Base-by-base conservation (phyloP, 2,797 vertebrate genomes). In the Carcharodon carcharias region DNA sequence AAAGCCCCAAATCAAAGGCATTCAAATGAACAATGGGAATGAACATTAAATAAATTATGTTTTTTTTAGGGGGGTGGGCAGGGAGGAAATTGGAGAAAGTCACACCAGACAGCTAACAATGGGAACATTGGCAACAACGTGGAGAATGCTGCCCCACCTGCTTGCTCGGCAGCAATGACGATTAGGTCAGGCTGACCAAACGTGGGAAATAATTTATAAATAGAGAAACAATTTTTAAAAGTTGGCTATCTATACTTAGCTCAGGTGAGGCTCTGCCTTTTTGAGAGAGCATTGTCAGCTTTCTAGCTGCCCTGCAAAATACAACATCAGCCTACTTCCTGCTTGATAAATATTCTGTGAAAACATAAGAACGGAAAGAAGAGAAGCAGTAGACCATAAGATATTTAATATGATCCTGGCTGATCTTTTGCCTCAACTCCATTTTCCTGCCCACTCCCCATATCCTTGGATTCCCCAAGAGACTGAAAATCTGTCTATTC, bases 201-300 rank as follows among this genome's bases (percentile, higher is more conserved):
- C 61, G 45, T 65, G 63, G 61, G 63, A 93, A 93, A 93, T 93
- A 93, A 93, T 93, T 93, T 93, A 93, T 92, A 63, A 92, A 92
- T 67, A 93, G n/a, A 93, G 63, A 67, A 93, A 26, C n/a, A 26
- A 61, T 35, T 91, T 77, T 23, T 26, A 65, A 67, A 67, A 26
- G 23, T 67, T 67, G 91, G n/a, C 91, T 93, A 40, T 67, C 61
- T 67, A 45, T 28, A 26, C 63, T 93, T 35, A 65, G 82, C 35
- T 91, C 4, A 40, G 21, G 91, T 67, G 91, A 67, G 3, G 21
- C n/a, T 26, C 40, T 63, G 58, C 58, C n/a, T 23, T 92, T n/a
- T 35, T 67, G 18, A 93, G 12, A 26, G n/a, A 50, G 21, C 11
- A 8, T 45, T 93, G 65, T 11, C 91, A 67, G 21, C 18, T 93